These are phyloP conservation scores for Peromyscus nudipes DNA, from an alignment of 2,797 vertebrate genomes.

Conservation along the genomic window DNA sequence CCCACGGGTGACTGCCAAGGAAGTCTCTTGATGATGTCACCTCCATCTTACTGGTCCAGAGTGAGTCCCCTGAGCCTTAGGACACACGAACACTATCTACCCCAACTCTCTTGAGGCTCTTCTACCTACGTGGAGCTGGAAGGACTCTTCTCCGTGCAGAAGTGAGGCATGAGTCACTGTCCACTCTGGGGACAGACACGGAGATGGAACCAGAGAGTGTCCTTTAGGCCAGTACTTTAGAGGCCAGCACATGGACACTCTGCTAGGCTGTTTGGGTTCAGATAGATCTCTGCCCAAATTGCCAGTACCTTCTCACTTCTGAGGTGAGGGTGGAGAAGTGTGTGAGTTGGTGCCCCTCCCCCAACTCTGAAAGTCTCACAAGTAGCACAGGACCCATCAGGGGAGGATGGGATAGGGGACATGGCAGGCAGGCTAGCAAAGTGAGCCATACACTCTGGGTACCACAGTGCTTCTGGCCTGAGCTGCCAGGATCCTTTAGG, in stretches of 20 bases:
- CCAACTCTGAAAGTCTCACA: not conserved
- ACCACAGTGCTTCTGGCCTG: not conserved
- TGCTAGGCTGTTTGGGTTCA: not conserved
- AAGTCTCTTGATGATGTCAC: not conserved
- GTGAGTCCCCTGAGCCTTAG: not conserved
- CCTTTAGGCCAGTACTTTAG: not conserved
- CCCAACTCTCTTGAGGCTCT: not conserved
- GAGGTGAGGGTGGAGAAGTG: not conserved
- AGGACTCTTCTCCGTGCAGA: fast-evolving
- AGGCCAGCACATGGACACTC: not conserved
- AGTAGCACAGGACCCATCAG: not conserved
- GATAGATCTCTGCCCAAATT: not conserved
- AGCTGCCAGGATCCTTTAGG: not conserved
- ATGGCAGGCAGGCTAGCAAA: not conserved
- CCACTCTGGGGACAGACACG: not conserved
- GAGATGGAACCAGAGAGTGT: not conserved
- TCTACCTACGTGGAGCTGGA: fast-evolving
- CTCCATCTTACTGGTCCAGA: not conserved
- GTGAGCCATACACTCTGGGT: fast-evolving
- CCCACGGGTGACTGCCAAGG: not conserved
- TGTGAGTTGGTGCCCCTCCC: no score
- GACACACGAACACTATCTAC: not conserved
- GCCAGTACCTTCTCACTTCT: not conserved
- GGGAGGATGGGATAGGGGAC: fast-evolving
- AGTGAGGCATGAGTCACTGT: fast-evolving